A percentile compares a stretch with the other conserved stretches of the same genome.
Conservation (phyloP, 2,888 invertebrate genomes). For the Lypha dubia region DNA sequence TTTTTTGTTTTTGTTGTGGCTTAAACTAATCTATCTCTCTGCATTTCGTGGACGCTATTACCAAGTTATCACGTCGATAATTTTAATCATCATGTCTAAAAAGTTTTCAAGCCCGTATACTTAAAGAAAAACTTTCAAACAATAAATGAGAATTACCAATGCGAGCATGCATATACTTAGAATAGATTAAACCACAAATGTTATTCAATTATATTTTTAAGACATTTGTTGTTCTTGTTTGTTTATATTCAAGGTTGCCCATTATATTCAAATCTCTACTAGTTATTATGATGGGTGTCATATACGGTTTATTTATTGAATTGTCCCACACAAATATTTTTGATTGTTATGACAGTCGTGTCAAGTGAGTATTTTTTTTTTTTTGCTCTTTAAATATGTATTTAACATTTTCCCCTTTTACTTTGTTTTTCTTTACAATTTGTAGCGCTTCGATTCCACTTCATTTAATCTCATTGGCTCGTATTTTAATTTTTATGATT, state of each 20-base stretch:
- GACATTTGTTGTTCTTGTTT: background rate
- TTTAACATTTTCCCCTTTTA: constrained; percentile 32
- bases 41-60: too few species aligned
- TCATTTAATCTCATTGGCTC: constrained; percentile 90
- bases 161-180: too few species aligned
- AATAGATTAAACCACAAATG: too few species aligned
- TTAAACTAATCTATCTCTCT: too few species aligned
- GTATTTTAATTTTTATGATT: constrained; percentile 91
- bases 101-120: too few species aligned
- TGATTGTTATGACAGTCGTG: constrained; percentile 90
- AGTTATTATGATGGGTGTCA: constrained; percentile 90
- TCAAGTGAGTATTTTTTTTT: constrained; percentile 86
- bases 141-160: too few species aligned
- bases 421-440: background rate
- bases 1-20: too few species aligned
- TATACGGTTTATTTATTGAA: constrained; percentile 91
- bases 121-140: too few species aligned
- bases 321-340: constrained; percentile 92
- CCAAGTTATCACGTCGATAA: too few species aligned
- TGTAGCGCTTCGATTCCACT: constrained; percentile 89
- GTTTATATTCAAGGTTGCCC: constrained; percentile 86
- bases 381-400: background rate
- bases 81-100: too few species aligned
- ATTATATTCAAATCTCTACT: constrained; percentile 92
- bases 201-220: background rate